Conservation (phyloP, 2,797 vertebrate genomes). For the Garrulus glandarius region DNA sequence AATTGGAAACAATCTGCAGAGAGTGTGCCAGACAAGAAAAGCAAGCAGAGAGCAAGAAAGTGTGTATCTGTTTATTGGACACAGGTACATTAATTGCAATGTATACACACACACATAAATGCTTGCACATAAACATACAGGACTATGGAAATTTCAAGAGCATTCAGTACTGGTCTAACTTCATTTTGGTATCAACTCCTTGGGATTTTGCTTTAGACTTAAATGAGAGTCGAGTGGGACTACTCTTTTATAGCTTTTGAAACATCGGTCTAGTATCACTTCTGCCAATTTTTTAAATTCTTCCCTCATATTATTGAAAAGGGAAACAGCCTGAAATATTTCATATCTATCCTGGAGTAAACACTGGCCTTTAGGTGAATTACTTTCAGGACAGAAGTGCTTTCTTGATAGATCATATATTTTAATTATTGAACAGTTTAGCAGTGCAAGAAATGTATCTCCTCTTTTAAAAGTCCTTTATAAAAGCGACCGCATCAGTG, state of each 20-base stretch:
- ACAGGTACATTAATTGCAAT: background rate
- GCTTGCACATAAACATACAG: background rate
- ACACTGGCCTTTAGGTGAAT: background rate
- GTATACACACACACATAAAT: background rate
- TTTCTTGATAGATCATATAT: background rate
- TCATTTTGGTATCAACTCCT: background rate
- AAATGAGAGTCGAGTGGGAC: background rate
- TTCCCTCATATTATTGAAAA: background rate
- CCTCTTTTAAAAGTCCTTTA: background rate
- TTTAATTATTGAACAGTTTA: background rate
- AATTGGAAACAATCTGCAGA: conserved; percentile 54
- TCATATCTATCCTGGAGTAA: background rate
- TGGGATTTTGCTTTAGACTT: background rate
- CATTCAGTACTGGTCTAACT: background rate
- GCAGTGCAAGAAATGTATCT: background rate
- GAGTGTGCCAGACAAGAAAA: conserved; percentile 27
- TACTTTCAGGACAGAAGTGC: background rate
- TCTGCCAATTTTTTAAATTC: background rate
- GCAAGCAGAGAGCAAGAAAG: background rate
- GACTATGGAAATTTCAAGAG: background rate
- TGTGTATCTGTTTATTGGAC: background rate
- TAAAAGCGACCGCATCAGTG: background rate
- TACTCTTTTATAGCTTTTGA: background rate
- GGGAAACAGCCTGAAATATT: background rate
- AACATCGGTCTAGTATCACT: background rate